These are phyloP conservation scores for Scaptomyza hsui DNA, from an alignment of 1,140 invertebrate genomes.

Conservation along the genomic window DNA sequence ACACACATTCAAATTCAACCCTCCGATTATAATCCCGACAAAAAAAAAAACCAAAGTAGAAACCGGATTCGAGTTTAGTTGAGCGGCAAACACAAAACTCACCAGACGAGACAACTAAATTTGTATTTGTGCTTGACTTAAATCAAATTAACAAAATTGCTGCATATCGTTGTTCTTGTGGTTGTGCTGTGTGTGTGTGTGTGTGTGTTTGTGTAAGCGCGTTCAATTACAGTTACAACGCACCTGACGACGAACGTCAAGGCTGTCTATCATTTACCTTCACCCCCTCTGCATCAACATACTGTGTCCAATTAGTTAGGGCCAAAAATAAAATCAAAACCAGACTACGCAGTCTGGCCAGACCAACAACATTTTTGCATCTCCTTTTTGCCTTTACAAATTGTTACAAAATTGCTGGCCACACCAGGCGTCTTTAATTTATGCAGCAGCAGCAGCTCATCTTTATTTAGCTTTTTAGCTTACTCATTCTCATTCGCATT, in stretches of 20 bases:
- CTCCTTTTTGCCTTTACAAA: constrained; percentile 52
- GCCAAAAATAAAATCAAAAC: constrained; percentile 36
- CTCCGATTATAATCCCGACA: constrained; percentile 38
- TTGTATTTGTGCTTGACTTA: constrained; percentile 23
- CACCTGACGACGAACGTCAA: constrained; percentile 44
- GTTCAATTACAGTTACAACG: constrained; percentile 37
- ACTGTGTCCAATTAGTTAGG: constrained; percentile 27
- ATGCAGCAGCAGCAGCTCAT: constrained; percentile 59
- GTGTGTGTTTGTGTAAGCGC: background rate
- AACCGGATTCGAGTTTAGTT: constrained; percentile 44
- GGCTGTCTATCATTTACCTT: constrained; percentile 21
- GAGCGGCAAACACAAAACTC: constrained; percentile 27
- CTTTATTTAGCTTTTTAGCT: constrained; percentile 69
- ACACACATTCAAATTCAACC: constrained; percentile 35
- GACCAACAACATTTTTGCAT: constrained; percentile 41
- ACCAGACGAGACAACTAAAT: constrained; percentile 32
- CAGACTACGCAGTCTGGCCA: constrained; percentile 35
- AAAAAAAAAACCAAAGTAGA: constrained; percentile 2
- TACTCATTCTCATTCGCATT: constrained; percentile 41
- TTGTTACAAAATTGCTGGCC: constrained; percentile 67
- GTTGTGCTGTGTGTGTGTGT: background rate
- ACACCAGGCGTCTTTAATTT: constrained; percentile 61
- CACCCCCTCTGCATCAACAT: background rate
- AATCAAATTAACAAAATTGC: constrained; percentile 34
- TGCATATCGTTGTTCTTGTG: constrained; percentile 1